Percentiles rank a stretch among this genome's conserved stretches.
Conservation (phyloP, 2,888 invertebrate genomes). For the Lysandra coridon region DNA sequence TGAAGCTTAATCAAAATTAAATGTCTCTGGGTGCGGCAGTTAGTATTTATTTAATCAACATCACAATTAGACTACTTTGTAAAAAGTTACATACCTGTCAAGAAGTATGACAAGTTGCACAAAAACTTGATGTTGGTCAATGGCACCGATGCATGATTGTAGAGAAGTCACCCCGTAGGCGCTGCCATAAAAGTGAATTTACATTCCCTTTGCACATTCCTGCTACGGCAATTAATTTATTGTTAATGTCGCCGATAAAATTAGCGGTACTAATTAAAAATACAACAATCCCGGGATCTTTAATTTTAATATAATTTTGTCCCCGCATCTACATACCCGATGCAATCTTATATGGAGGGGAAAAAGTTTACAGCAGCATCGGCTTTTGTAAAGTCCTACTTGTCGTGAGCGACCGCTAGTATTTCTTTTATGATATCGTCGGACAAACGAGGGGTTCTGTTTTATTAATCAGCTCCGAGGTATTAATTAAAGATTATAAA, state of each 20-base stretch:
- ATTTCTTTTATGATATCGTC: constrained; percentile 12
- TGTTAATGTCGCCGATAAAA: neutral
- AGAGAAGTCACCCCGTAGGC: neutral
- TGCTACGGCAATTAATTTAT: neutral
- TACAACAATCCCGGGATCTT: neutral
- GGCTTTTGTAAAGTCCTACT: neutral
- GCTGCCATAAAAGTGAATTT: neutral
- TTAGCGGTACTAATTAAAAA: constrained; percentile 16
- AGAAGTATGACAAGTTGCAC: neutral
- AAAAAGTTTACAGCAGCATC: constrained; percentile 9
- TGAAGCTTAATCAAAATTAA: too few relatives aligned
- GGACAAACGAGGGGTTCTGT: constrained; percentile 12
- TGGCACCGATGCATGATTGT: neutral
- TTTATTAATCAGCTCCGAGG: constrained; percentile 28
- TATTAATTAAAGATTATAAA: constrained; percentile 34
- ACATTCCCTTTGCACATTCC: neutral
- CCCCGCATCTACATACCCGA: constrained; percentile 16
- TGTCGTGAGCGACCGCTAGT: constrained; percentile 15
- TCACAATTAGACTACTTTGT: neutral
- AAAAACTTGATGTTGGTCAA: neutral
- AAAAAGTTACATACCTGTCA: neutral
- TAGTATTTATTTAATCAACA: neutral
- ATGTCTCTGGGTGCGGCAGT: too few relatives aligned
- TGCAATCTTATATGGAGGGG: constrained; percentile 11
- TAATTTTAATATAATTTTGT: constrained; percentile 30